Evolutionary conservation across 2,888 invertebrate species (phyloP).

Genomic region (Tetrapedia diversipes): DNA sequence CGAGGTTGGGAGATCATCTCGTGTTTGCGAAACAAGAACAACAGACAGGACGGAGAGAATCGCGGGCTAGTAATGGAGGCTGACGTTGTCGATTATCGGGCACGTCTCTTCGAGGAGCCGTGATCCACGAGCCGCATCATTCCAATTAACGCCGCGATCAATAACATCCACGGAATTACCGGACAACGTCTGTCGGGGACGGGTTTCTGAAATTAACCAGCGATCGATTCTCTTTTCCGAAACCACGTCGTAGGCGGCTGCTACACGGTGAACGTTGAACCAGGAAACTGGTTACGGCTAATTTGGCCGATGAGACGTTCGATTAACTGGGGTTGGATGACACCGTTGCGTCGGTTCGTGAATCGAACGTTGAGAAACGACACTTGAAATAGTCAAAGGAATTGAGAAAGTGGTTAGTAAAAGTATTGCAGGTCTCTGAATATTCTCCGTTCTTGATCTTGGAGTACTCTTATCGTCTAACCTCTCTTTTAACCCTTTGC

Average conservation of each 20-base stretch:
- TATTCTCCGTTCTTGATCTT: too few species aligned
- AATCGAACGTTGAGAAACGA: not conserved
- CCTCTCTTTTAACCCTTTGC: too few species aligned
- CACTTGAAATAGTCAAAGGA: not conserved
- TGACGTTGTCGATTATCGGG: constrained; percentile 15
- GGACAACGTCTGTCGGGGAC: too few species aligned
- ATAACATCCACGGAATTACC: too few species aligned
- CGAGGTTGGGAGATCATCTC: constrained; percentile 38
- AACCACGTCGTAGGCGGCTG: not conserved
- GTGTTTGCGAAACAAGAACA: constrained; percentile 2
- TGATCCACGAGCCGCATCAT: not conserved
- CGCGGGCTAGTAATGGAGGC: too few species aligned
- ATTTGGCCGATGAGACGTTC: not conserved
- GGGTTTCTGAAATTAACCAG: not conserved
- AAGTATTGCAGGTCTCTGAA: not conserved
- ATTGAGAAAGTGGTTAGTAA: not conserved
- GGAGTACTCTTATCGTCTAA: too few species aligned
- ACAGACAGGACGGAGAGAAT: not conserved
- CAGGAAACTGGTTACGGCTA: not conserved
- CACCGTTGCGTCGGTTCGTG: not conserved
- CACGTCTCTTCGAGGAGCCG: not conserved
- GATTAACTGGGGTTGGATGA: not conserved
- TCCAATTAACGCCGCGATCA: constrained; percentile 23
- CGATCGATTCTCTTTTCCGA: not conserved
- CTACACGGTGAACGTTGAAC: not conserved